Base-by-base conservation (phyloP, 2,888 invertebrate species). In the Chromoteleia sp. region DNA sequence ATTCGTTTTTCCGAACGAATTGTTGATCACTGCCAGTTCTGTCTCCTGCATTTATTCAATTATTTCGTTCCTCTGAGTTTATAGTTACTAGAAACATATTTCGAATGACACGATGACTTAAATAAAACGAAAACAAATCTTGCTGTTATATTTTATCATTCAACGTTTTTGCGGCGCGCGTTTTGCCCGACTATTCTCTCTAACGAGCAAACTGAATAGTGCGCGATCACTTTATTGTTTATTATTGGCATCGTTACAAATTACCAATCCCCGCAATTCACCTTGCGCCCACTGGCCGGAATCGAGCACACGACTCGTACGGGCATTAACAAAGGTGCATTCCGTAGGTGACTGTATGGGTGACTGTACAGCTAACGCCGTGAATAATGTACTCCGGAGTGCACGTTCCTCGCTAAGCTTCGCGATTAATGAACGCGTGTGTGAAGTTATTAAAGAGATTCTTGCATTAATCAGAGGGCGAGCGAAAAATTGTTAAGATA, bases 321-420 rank as follows among this genome's bases (percentile, higher is more conserved):
- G 3, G 59, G 33, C 59, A 76, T 68, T 76, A 76, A 59, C 76
- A 68, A 76, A 68, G 61, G 56, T 61, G 76, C 73, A 74, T 79
- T 73, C 67, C 73, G 33, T 36, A 67, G 67, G 63, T 25, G 56
- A 33, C 48, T 70, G 58, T 70, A 30, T 48, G 19, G 58, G 70
- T 58, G 58, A 30, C 58, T 56, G 71, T 63, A 63, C 58, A 70
- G 65, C 59, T 70, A 61, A 52, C 52, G 45, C 45, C 67, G 65
- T 79, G 79, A 79, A 79, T 79, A 79, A 79, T 78, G 78, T 67
- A 78, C 71, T 73, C 52, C 30, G 25, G 52, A 73, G 73, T 58
- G 63, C 77, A 54, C 54, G 61, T 68, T 71, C 63, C 14, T 36
- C 54, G 50, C 63, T 79, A 73, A 73, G 79, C 73, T 73, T 79